These are phyloP conservation scores for Pentamera pediparva DNA, from an alignment of 53 echinoderm and acorn worm species.

Conservation along the genomic window DNA sequence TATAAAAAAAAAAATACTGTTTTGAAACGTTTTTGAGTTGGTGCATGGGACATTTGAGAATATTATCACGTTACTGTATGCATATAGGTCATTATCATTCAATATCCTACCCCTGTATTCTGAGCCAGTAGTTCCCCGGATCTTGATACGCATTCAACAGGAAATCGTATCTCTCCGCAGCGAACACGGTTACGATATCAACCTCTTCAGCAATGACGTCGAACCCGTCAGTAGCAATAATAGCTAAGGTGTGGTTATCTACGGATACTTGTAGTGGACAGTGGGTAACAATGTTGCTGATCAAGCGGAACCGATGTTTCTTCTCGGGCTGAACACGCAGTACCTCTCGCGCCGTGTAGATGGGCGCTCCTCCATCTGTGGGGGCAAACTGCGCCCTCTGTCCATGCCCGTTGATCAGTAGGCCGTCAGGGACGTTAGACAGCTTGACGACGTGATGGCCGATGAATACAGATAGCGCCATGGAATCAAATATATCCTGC, in stretches of 20 bases:
- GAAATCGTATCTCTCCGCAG: slow-evolving; percentile 88
- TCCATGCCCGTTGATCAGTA: slow-evolving; percentile 90
- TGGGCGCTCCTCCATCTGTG: background rate
- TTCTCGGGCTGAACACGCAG: slow-evolving; percentile 32
- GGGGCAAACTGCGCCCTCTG: slow-evolving; percentile 30
- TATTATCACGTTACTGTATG: too few relatives aligned
- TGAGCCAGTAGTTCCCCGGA: slow-evolving; percentile 81
- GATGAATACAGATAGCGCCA: slow-evolving; percentile 60
- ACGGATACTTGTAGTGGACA: slow-evolving; percentile 79
- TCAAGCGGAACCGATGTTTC: slow-evolving; percentile 65
- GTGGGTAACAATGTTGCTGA: slow-evolving; percentile 90
- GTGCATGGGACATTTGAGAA: too few relatives aligned
- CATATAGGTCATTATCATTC: too few relatives aligned
- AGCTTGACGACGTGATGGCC: slow-evolving; percentile 69
- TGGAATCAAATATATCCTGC: slow-evolving; percentile 79
- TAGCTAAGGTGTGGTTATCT: slow-evolving; percentile 66
- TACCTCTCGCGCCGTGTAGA: background rate
- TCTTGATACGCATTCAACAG: slow-evolving; percentile 59
- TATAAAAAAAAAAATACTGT: too few relatives aligned
- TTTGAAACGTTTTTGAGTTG: too few relatives aligned
- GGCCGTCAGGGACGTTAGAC: slow-evolving; percentile 52
- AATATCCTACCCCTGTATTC: slow-evolving; percentile 59
- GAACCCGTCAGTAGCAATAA: slow-evolving; percentile 88
- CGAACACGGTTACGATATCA: slow-evolving; percentile 74
- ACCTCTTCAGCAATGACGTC: slow-evolving; percentile 43